Conservation (phyloP, 2,113 vertebrate genomes). For the Prionailurus bengalensis region DNA sequence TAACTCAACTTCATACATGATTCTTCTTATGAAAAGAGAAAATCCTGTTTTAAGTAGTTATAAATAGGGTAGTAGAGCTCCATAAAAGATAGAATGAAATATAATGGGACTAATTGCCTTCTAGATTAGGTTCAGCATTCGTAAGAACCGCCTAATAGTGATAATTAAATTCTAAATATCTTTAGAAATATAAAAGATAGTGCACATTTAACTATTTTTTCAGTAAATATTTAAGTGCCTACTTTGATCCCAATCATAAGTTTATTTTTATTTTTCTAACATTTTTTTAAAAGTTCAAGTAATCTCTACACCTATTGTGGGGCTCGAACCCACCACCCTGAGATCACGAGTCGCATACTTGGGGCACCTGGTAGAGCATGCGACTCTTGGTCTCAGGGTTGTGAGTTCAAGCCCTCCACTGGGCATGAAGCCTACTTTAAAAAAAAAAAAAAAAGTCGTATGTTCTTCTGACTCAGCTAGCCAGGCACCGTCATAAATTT, state of each 20-base stretch:
- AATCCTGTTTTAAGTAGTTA: slow-evolving; percentile 56
- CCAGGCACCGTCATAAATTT: not conserved
- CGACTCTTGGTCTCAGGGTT: too few relatives aligned
- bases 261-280: slow-evolving; percentile 44
- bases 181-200: slow-evolving; percentile 47
- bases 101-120: slow-evolving; percentile 50
- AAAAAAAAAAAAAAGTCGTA: not conserved
- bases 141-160: slow-evolving; percentile 49
- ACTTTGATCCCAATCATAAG: not conserved
- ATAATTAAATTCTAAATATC: slow-evolving; percentile 56
- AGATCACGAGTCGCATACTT: not conserved
- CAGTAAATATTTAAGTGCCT: slow-evolving; percentile 46
- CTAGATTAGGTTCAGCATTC: slow-evolving; percentile 48
- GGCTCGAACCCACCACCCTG: not conserved
- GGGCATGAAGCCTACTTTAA: too few relatives aligned
- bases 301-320: not conserved
- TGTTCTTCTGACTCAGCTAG: not conserved
- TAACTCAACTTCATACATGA: slow-evolving; percentile 27
- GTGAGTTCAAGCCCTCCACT: too few relatives aligned
- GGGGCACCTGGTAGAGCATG: too few relatives aligned
- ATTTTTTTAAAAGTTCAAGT: not conserved
- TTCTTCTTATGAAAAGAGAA: slow-evolving; percentile 44
- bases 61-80: slow-evolving; percentile 35
- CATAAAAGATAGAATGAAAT: slow-evolving; percentile 51
- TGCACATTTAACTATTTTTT: slow-evolving; percentile 43